A percentile compares a stretch with the other conserved stretches of the same genome.
phyloP scores from a whole-genome alignment of 2,797 vertebrate genomes.

The Gouania willdenowi region DNA sequence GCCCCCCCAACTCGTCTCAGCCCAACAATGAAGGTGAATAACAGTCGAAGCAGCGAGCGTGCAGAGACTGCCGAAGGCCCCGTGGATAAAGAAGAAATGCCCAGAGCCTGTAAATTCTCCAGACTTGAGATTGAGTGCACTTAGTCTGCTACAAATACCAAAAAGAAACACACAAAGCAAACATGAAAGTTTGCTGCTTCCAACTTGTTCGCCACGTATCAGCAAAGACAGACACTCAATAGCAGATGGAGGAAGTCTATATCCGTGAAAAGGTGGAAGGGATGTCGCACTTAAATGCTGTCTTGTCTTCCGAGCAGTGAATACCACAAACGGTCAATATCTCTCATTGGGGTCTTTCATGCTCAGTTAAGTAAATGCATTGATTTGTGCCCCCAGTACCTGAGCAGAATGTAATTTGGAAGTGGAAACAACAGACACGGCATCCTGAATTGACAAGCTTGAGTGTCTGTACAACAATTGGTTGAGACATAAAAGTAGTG shows the following conservation, averaged over 20 bases:
- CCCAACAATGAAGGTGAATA: conserved; percentile 55
- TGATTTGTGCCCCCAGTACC: conserved; percentile 76
- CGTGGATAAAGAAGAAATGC: conserved; percentile 10
- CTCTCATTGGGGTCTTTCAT: conserved; percentile 77
- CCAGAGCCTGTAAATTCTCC: conserved; percentile 19
- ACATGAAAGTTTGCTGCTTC: conserved; percentile 39
- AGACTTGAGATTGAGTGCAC: conserved; percentile 26
- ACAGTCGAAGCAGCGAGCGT: conserved; percentile 35
- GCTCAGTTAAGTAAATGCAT: conserved; percentile 85
- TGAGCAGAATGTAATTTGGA: conserved; percentile 75
- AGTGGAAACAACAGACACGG: conserved; percentile 74
- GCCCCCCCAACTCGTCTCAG: conserved; percentile 55
- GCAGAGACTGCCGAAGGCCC: conserved; percentile 18
- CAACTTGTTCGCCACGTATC: conserved; percentile 31
- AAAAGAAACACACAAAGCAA: conserved; percentile 16
- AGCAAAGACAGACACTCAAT: conserved; percentile 49
- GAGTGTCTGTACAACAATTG: conserved; percentile 77
- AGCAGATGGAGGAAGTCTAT: conserved; percentile 45
- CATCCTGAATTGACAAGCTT: conserved; percentile 78
- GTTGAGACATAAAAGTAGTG: conserved; percentile 52
- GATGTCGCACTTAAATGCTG: conserved; percentile 56
- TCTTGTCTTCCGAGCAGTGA: conserved; percentile 64
- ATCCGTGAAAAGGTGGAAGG: conserved; percentile 57
- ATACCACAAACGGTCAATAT: conserved; percentile 66
- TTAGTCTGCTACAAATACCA: conserved; percentile 9